A percentile compares a stretch with the other conserved stretches of the same genome.
phyloP scores from a whole-genome alignment of 2,113 vertebrate species.

The Hystrix brachyura region DNA sequence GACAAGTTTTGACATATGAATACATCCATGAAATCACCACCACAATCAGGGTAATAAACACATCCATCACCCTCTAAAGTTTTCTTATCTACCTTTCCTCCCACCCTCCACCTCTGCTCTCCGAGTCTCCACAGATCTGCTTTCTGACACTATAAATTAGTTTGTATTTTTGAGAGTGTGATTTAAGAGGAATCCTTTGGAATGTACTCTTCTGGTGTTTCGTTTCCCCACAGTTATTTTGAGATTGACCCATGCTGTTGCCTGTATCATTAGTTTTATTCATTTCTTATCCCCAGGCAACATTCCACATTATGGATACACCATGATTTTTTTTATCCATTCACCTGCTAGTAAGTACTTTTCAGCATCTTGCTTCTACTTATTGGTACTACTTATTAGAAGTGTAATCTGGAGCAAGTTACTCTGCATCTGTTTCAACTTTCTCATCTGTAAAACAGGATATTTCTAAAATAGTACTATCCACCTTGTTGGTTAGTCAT shows the following conservation, averaged over 20 bases:
- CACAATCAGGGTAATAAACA: slow-evolving; percentile 59
- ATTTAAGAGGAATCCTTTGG: neutral
- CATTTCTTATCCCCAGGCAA: neutral
- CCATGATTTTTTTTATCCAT: neutral
- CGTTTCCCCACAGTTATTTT: neutral
- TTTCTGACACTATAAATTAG: slow-evolving; percentile 49
- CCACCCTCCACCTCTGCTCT: neutral
- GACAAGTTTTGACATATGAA: slow-evolving; percentile 45
- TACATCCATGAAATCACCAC: slow-evolving; percentile 38
- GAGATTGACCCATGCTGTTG: neutral
- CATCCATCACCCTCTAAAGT: neutral
- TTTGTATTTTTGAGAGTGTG: slow-evolving; percentile 4
- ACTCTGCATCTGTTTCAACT: neutral
- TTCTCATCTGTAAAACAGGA: neutral
- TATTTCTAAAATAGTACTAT: neutral
- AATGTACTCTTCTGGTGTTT: neutral
- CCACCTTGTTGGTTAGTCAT: neutral
- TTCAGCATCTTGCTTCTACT: neutral
- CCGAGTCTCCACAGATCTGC: neutral
- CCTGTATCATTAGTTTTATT: neutral
- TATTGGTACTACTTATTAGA: neutral
- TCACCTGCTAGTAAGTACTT: neutral
- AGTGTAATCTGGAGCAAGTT: neutral
- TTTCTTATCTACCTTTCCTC: neutral
- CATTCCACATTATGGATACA: neutral